These are phyloP conservation scores for Tangara arthus DNA, from an alignment of 2,797 vertebrate genomes.

Conservation along the genomic window DNA sequence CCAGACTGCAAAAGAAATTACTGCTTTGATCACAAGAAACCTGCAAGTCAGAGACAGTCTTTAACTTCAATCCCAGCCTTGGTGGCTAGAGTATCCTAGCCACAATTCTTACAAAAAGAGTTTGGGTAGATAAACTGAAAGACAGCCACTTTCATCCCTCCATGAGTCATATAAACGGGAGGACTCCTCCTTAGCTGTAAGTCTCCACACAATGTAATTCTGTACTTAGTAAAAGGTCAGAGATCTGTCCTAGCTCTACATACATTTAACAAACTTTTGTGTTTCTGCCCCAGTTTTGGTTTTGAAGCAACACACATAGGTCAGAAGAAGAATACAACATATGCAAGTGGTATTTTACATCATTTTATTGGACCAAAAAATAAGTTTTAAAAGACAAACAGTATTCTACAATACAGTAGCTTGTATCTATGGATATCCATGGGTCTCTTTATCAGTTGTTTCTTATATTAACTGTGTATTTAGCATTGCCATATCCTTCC, in stretches of 20 bases:
- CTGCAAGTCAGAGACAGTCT: not conserved
- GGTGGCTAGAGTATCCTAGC: not conserved
- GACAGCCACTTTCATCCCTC: not conserved
- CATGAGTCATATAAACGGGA: not conserved
- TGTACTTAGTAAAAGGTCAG: not conserved
- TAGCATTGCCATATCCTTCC: not conserved
- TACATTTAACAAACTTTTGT: not conserved
- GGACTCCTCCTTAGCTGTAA: not conserved
- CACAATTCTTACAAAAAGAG: not conserved
- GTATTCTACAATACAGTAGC: not conserved
- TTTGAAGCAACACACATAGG: not conserved
- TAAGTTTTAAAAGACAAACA: not conserved
- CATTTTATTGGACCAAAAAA: not conserved
- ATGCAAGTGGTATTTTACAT: not conserved
- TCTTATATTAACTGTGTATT: not conserved
- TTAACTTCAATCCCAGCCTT: not conserved
- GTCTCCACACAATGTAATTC: not conserved
- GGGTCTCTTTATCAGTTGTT: not conserved
- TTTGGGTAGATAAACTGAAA: not conserved
- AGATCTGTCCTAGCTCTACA: not conserved
- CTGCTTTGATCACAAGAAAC: not conserved
- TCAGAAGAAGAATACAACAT: not conserved
- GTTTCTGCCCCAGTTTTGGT: not conserved
- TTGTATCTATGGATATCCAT: not conserved
- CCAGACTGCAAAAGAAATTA: not conserved